phyloP scores from a whole-genome alignment of 2,113 vertebrate genomes.

The Peromyscus californicus region DNA sequence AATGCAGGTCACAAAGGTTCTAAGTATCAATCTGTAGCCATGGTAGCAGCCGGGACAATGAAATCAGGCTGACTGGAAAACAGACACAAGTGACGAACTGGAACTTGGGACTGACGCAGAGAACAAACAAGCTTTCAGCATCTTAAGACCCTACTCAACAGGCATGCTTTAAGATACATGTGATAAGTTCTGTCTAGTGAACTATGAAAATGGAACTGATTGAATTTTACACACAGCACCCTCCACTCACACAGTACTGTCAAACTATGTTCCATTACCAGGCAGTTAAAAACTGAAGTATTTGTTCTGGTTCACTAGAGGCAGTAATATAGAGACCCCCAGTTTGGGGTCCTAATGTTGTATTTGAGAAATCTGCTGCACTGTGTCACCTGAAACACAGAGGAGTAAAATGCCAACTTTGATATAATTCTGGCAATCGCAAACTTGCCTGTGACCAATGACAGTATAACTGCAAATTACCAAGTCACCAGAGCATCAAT shows the following conservation, averaged over 20 bases:
- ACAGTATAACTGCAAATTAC: no score
- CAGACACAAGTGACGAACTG: neutral
- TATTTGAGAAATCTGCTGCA: neutral
- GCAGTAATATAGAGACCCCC: neutral
- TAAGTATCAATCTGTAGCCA: neutral
- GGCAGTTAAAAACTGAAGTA: neutral
- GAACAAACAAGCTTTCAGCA: neutral
- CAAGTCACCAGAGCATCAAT: neutral
- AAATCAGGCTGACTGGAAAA: neutral
- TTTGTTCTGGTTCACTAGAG: neutral
- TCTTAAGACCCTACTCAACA: neutral
- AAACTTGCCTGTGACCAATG: neutral
- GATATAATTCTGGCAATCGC: neutral
- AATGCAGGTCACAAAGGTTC: neutral
- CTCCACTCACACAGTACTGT: neutral
- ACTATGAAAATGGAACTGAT: neutral
- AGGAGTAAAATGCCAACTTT: neutral
- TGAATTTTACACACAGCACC: neutral
- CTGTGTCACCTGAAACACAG: neutral
- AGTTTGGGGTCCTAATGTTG: no score
- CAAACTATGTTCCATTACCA: neutral
- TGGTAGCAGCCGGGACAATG: neutral
- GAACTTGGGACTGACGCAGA: neutral
- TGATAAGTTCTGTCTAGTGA: neutral
- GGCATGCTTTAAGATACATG: accelerated